A percentile compares a stretch with the other conserved stretches of the same genome.
phyloP scores from a whole-genome alignment of 1,140 invertebrate species.

The Zaprionus kolodkinae region DNA sequence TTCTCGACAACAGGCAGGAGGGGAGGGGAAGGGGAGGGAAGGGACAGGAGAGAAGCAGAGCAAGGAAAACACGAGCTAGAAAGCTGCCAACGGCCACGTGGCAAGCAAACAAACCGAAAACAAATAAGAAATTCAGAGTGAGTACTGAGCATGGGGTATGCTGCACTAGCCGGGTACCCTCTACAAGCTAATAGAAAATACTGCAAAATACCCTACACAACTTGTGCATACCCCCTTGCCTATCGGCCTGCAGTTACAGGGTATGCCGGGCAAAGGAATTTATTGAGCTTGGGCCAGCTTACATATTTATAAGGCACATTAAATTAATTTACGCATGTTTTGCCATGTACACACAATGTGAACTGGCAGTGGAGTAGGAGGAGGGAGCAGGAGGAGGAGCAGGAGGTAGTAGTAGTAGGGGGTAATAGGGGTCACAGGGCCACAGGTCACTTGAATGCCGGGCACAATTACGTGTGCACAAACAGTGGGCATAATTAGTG shows the following conservation, averaged over 20 bases:
- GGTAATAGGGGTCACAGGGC: neutral
- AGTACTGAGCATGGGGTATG: neutral
- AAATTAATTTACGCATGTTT: conserved; percentile 83
- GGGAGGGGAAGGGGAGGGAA: conserved; percentile 8
- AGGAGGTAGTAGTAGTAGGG: no score
- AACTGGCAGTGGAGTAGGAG: conserved; percentile 11
- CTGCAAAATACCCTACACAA: no score
- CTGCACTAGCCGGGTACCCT: conserved; percentile 8
- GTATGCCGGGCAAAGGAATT: conserved; percentile 55
- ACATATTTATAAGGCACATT: conserved; percentile 82
- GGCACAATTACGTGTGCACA: conserved; percentile 24
- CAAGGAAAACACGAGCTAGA: conserved; percentile 48
- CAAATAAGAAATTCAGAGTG: conserved; percentile 43
- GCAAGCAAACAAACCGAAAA: conserved; percentile 44
- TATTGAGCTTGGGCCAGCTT: conserved; percentile 71
- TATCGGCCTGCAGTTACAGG: neutral
- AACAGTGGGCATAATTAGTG: conserved; percentile 41
- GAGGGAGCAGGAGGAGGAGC: neutral
- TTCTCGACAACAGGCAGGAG: conserved; percentile 54
- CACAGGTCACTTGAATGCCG: conserved; percentile 16
- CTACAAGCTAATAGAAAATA: neutral
- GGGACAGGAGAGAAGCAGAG: conserved; percentile 6
- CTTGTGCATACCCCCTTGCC: neutral
- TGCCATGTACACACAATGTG: conserved; percentile 44
- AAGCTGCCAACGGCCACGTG: conserved; percentile 47